phyloP scores from a whole-genome alignment of 2,888 invertebrate genomes.

The Elgonia sp. region DNA sequence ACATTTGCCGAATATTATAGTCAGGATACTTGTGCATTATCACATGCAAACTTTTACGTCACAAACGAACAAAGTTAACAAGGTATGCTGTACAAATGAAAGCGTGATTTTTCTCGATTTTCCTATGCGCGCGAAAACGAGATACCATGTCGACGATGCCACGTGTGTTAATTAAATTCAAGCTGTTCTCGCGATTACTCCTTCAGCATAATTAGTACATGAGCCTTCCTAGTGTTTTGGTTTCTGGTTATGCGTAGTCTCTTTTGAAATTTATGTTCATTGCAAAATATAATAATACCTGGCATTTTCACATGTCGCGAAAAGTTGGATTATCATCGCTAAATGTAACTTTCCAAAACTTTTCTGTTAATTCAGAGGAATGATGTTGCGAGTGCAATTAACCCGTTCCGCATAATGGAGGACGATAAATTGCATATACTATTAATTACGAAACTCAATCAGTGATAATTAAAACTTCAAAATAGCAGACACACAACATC shows the following conservation, averaged over 20 bases:
- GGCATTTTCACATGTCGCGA: constrained; percentile 43
- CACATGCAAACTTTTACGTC: not conserved
- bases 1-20: constrained; percentile 17
- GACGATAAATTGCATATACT: not conserved
- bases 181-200: constrained; percentile 73
- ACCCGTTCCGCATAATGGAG: not conserved
- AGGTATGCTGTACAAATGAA: constrained; percentile 14
- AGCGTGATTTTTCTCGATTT: constrained; percentile 68
- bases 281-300: constrained; percentile 53
- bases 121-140: constrained; percentile 42
- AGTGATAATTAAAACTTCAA: too few species aligned
- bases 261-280: constrained; percentile 63
- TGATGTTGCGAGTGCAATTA: constrained; percentile 34
- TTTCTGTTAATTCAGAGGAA: constrained; percentile 39
- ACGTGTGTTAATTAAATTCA: constrained; percentile 76
- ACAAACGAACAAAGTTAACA: constrained; percentile 52
- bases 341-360: constrained; percentile 55
- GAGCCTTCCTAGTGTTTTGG: constrained; percentile 57
- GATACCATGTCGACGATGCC: constrained; percentile 58
- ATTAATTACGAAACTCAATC: constrained; percentile 3
- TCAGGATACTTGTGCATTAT: not conserved
- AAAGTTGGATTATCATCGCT: constrained; percentile 59
- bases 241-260: constrained; percentile 51
- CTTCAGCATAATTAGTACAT: constrained; percentile 70
- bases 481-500: too few species aligned